Base-by-base conservation (phyloP, 2,797 vertebrate species). In the Galago senegalensis region DNA sequence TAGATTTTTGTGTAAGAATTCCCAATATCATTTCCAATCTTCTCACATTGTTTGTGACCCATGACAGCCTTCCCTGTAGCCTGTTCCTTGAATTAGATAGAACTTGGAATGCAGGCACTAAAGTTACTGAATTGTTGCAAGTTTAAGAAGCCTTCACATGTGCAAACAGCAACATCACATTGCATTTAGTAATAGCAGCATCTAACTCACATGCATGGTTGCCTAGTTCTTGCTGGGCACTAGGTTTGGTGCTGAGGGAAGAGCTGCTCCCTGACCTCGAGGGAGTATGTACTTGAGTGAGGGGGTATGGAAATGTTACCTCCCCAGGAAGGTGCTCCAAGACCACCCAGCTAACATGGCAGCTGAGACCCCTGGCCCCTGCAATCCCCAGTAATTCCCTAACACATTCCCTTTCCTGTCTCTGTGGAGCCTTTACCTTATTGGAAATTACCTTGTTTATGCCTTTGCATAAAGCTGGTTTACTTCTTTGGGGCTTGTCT, bases 141-240 rank as follows among this genome's bases (percentile, higher is more conserved):
- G 53, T 4, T 69, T 69, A 81, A 49, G 31, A 56, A 10, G 5
- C 2, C 2, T 21, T 76, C 43, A 49, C 6, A 13, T 29, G 6
- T 2, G 3, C 23, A 27, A 34, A 29, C 0, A 49, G 53, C 60
- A 18, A 11, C 34, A n/a, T 46, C 7, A 58, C 43, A 3, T 23
- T n/a, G 21, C 1, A 0, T 18, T 91, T 29, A 20, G 27, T 17
- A 40, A 49, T 11, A 7, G 82, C 60, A 40, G 0, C 21, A 16
- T n/a, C 43, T 49, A 29, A 43, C 27, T 46, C 21, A 21, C 0
- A 0, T 18, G 12, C 0, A 0, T 65, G 49, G 27, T 16, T 73
- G 49, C 53, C 31, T 9, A 1, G 17, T 77, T 87, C 56, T 58
- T 21, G 0, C 53, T 34, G 69, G 34, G 18, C 18, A 2, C 49